phyloP scores from a whole-genome alignment of 2,888 invertebrate species.

The Leucophenga maculata region DNA sequence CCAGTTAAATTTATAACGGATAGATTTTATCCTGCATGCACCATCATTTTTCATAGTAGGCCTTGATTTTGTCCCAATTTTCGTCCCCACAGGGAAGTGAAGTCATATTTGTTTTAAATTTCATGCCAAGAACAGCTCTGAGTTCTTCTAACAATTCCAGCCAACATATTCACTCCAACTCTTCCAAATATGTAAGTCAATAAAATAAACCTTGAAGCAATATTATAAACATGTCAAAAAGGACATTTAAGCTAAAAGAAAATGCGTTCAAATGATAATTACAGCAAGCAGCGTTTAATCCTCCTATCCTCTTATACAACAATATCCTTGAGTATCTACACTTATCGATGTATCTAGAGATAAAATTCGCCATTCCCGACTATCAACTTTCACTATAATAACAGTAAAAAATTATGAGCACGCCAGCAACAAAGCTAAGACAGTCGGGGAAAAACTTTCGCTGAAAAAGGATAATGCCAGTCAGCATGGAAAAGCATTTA shows the following conservation, averaged over 20 bases:
- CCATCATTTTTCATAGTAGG: too few relatives aligned
- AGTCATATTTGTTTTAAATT: too few relatives aligned
- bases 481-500: conserved; percentile 63
- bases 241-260: conserved; percentile 56
- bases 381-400: conserved; percentile 55
- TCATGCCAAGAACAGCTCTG: too few relatives aligned
- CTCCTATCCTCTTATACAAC: too few relatives aligned
- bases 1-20: too few relatives aligned
- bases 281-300: conserved; percentile 35
- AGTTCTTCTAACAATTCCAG: too few relatives aligned
- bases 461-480: conserved; percentile 56
- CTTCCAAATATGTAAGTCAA: conserved; percentile 38
- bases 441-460: conserved; percentile 46
- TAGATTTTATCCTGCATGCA: too few relatives aligned
- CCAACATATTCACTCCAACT: too few relatives aligned
- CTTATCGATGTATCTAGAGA: conserved; percentile 45
- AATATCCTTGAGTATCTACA: conserved; percentile 39
- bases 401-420: conserved; percentile 69
- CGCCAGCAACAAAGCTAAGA: conserved; percentile 36
- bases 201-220: conserved; percentile 42
- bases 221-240: conserved; percentile 66
- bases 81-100: too few relatives aligned
- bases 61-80: too few relatives aligned
- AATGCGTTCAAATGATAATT: conserved; percentile 65
- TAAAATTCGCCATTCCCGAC: conserved; percentile 35